phyloP scores from a whole-genome alignment of 1,140 invertebrate genomes.

The Formica selysi region DNA sequence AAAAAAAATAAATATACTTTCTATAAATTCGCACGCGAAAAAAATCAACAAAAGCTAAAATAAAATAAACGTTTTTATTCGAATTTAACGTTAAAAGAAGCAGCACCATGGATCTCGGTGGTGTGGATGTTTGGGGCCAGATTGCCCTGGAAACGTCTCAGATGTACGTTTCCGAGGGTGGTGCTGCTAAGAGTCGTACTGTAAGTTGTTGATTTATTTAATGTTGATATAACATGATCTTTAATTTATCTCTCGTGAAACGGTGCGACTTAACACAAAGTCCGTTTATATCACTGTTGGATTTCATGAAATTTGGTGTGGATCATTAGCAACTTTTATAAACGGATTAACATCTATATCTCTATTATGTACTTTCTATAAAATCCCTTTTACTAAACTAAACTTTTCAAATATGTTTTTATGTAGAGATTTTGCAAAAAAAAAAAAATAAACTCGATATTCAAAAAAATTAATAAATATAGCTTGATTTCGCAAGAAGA shows the following conservation, averaged over 20 bases:
- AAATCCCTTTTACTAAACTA: background rate
- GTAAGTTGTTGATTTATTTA: constrained; percentile 86
- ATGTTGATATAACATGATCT: background rate
- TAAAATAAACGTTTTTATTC: background rate
- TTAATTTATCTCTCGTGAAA: background rate
- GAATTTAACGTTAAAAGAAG: constrained; percentile 27
- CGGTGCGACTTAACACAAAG: background rate
- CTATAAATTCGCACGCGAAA: background rate
- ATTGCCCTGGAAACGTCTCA: constrained; percentile 93
- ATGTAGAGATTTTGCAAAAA: too few relatives aligned
- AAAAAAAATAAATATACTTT: background rate
- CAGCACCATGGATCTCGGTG: constrained; percentile 87
- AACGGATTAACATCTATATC: too few relatives aligned
- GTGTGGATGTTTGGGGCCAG: constrained; percentile 93
- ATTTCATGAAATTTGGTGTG: background rate
- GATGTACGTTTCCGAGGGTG: constrained; percentile 93
- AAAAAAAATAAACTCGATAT: background rate
- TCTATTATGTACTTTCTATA: too few relatives aligned
- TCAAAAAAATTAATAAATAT: background rate
- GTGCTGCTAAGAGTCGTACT: constrained; percentile 92
- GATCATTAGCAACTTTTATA: background rate
- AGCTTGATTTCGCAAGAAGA: background rate
- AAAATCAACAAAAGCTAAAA: background rate
- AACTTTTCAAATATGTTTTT: background rate
- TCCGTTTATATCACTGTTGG: background rate